Evolutionary conservation across 2,113 vertebrate species (phyloP).

Genomic region (Saccopteryx bilineata): DNA sequence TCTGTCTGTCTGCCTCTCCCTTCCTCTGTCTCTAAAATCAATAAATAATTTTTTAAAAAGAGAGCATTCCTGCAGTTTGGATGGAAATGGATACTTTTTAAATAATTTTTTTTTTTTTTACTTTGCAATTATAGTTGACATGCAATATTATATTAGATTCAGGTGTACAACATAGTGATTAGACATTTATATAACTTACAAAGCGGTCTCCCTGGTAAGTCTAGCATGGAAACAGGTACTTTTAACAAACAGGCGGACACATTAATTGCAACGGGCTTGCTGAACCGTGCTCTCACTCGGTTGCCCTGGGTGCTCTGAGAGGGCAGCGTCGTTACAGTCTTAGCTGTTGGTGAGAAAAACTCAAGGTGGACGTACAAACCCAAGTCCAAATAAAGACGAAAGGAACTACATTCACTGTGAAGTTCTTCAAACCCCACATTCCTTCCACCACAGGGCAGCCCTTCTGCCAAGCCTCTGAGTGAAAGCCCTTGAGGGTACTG

Average conservation of each 20-base stretch:
- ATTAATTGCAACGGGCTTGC: rapidly evolving
- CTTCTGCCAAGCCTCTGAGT: neutral
- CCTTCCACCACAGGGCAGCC: neutral
- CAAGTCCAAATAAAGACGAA: rapidly evolving
- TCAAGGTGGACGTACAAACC: neutral
- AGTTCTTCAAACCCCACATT: neutral
- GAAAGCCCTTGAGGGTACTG: neutral
- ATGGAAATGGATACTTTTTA: neutral
- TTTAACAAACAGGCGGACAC: neutral
- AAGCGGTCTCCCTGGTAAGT: neutral
- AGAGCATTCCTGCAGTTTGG: rapidly evolving
- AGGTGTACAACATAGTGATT: neutral
- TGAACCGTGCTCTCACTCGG: rapidly evolving
- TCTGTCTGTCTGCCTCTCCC: too few relatives aligned
- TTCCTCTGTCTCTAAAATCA: too few relatives aligned
- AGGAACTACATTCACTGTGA: neutral
- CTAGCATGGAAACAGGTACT: neutral
- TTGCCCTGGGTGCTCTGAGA: neutral
- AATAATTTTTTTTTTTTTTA: neutral
- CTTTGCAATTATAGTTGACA: neutral
- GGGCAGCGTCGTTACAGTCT: rapidly evolving
- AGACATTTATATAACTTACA: neutral
- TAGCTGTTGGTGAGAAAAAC: neutral
- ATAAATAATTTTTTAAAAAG: too few relatives aligned
- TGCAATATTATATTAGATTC: neutral